These are phyloP conservation scores for Hemiscyllium ocellatum DNA, from an alignment of 2,113 vertebrate genomes.

Conservation along the genomic window DNA sequence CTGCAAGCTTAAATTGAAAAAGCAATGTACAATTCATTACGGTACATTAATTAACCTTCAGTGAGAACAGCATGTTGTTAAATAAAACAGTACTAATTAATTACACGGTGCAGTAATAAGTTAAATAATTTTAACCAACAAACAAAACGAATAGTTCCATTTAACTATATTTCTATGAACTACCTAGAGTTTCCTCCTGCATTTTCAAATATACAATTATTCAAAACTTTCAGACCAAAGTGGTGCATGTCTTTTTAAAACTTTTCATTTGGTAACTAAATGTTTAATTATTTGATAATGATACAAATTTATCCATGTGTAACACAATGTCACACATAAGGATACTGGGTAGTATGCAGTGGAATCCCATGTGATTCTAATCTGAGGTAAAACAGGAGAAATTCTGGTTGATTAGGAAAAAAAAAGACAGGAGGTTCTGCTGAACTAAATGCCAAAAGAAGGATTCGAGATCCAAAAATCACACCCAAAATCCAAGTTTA, in stretches of 20 bases:
- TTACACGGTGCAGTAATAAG: constrained; percentile 24
- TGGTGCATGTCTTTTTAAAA: constrained; percentile 1
- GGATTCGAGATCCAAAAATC: not conserved
- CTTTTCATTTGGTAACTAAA: not conserved
- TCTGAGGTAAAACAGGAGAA: not conserved
- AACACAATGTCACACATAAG: not conserved
- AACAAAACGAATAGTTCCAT: constrained; percentile 27
- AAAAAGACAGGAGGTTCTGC: too few species aligned
- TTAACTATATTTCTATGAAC: not conserved
- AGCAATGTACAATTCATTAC: not conserved
- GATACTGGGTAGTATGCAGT: not conserved
- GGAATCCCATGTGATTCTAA: not conserved
- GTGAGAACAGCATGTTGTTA: constrained; percentile 25
- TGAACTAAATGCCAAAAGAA: not conserved
- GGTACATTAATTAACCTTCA: constrained; percentile 29
- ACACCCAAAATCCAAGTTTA: not conserved
- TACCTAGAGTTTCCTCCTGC: constrained; percentile 13
- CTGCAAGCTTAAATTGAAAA: not conserved
- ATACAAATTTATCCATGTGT: not conserved
- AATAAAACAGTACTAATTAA: constrained; percentile 26
- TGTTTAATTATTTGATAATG: not conserved
- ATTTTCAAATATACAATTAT: constrained; percentile 26
- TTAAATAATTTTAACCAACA: constrained; percentile 28
- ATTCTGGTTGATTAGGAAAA: too few species aligned
- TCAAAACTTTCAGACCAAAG: constrained; percentile 7